phyloP scores from a whole-genome alignment of 1,140 invertebrate species.

The Centruroides vittatus region DNA sequence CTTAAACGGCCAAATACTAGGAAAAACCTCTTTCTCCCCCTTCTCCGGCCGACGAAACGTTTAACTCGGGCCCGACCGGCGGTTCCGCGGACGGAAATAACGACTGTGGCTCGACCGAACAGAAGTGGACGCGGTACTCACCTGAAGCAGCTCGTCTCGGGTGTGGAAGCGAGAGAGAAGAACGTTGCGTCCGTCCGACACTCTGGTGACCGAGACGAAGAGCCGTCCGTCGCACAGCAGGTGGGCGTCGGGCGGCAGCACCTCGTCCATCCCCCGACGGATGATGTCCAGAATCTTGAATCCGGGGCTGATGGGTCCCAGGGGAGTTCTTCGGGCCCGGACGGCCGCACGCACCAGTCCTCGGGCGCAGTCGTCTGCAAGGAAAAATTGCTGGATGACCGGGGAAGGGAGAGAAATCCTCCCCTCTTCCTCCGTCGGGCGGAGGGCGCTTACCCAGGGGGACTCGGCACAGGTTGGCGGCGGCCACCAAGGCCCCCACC shows the following conservation, averaged over 20 bases:
- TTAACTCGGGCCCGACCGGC: no score
- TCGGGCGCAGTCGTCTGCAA: constrained; percentile 63
- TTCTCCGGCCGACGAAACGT: no score
- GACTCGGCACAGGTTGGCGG: constrained; percentile 78
- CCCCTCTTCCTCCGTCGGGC: no score
- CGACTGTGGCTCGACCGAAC: no score
- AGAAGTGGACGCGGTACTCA: constrained; percentile 25
- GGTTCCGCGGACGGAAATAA: no score
- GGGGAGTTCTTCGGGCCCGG: constrained; percentile 62
- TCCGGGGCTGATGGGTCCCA: constrained; percentile 89
- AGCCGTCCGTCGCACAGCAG: constrained; percentile 72
- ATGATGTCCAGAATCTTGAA: constrained; percentile 87
- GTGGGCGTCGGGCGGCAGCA: constrained; percentile 84
- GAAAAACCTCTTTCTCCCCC: no score
- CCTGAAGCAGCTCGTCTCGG: constrained; percentile 83
- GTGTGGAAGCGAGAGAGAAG: constrained; percentile 82
- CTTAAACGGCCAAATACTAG: no score
- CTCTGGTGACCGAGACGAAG: constrained; percentile 80
- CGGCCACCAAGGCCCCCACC: constrained; percentile 86
- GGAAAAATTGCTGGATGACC: no score
- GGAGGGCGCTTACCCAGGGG: constrained; percentile 60
- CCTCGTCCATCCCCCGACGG: constrained; percentile 61
- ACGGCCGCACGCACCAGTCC: constrained; percentile 71
- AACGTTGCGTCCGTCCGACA: constrained; percentile 82
- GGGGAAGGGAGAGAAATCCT: no score